Evolutionary conservation across 2,113 vertebrate species (phyloP), one percentile per base, ranked within the genome.

Genomic region (Paralichthys olivaceus): DNA sequence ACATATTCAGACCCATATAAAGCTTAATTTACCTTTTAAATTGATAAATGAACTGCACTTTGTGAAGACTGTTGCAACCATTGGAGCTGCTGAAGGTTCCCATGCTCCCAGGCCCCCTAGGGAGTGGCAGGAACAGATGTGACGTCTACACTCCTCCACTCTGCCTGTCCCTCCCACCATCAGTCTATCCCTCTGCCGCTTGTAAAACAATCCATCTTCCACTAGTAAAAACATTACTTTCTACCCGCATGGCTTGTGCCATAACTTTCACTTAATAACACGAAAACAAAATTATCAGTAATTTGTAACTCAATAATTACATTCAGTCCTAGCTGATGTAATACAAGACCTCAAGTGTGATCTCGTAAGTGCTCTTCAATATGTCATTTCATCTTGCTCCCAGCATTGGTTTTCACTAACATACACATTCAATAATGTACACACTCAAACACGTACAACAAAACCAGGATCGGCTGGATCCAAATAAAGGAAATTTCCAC

Each of bases 41-140:
- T 68, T 86, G 86, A 87, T 64, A 83, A 84, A 90, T 87, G 61
- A 80, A 84, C 72, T 28, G 34, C 51, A 76, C 51, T 64, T 69
- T 72, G 34, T 4, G 67, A 70, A 75, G 83, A 75, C 85, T 69
- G 61, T 69, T 84, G 65, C 79, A 75, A 51, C 51, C 43, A 70
- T n/a, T 79, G 68, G 77, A 76, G 63, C 72, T 77, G n/a, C 59
- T 61, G 43, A 72, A 70, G 72, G 84, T 92, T 92, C 88, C 89
- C 92, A 91, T 91, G 89, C 87, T 91, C 89, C 72, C 15, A 59
- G 67, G 66, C 75, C 85, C 77, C 67, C 77, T 12, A 68, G 88
- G 91, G 93, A 94, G 79, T 87, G 86, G 84, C 89, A 87, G 85
- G 76, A 93, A 79, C 93, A 92, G 92, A 92, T 94, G 92, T 90